Conservation (phyloP, 2,797 vertebrate species). For the Phrynocephalus guinanensis region DNA sequence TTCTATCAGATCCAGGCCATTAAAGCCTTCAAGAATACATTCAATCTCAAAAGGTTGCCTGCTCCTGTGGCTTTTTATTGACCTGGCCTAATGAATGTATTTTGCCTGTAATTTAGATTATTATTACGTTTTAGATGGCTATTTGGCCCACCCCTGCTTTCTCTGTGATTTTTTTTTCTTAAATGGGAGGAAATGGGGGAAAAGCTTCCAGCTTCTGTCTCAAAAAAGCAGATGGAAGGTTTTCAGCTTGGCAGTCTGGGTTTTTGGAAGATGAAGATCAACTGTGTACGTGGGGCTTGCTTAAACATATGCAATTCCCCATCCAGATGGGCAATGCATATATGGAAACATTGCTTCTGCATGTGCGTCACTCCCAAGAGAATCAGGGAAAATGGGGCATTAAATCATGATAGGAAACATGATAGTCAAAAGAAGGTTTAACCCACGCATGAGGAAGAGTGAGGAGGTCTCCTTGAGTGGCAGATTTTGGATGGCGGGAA, state of each 20-base stretch:
- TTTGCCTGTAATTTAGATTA: too few relatives aligned
- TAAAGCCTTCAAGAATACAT: too few relatives aligned
- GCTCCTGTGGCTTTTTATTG: too few relatives aligned
- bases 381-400: background rate
- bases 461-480: background rate
- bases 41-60: too few relatives aligned
- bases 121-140: too few relatives aligned
- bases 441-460: background rate
- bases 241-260: background rate
- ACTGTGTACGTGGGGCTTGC: background rate
- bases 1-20: too few relatives aligned
- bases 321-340: background rate
- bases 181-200: too few relatives aligned
- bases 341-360: background rate
- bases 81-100: too few relatives aligned
- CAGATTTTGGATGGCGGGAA: background rate
- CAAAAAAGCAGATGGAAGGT: background rate
- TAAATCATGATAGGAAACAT: constrained; percentile 3
- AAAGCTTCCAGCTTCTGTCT: background rate
- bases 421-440: background rate
- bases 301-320: background rate
- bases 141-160: too few relatives aligned
- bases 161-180: too few relatives aligned
- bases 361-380: too few relatives aligned
- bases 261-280: background rate